phyloP scores from a whole-genome alignment of 2,113 vertebrate genomes.

The Ramphastos sulfuratus region DNA sequence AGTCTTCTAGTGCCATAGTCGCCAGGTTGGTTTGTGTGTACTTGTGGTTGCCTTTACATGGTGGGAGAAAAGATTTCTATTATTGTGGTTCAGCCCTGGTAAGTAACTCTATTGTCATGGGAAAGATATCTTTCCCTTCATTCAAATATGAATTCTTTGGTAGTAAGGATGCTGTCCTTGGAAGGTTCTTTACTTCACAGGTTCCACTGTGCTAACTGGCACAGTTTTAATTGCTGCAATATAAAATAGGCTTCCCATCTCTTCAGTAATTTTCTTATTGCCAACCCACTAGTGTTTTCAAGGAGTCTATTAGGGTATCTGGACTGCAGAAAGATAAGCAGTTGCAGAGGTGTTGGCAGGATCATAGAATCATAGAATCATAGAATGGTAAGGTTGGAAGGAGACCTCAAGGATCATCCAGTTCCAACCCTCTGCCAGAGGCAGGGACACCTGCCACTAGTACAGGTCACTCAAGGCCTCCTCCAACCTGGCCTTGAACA shows the following conservation, averaged over 20 bases:
- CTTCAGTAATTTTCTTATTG: background rate
- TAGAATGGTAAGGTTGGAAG: too few relatives aligned
- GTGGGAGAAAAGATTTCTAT: background rate
- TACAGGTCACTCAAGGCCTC: too few relatives aligned
- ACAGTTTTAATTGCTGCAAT: background rate
- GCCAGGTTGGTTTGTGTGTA: background rate
- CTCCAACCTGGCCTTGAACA: too few relatives aligned
- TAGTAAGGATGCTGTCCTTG: background rate
- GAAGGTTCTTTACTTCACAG: background rate
- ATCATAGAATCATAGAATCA: too few relatives aligned
- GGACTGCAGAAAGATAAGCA: background rate
- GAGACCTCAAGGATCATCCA: too few relatives aligned
- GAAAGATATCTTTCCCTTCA: background rate
- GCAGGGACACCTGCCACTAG: too few relatives aligned
- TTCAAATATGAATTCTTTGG: background rate
- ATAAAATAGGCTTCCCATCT: background rate
- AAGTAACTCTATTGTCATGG: background rate
- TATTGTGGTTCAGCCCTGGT: background rate
- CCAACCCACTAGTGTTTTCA: background rate
- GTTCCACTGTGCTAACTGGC: background rate
- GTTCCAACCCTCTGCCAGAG: too few relatives aligned
- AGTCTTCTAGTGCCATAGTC: background rate
- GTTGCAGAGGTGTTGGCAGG: background rate
- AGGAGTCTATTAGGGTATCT: background rate
- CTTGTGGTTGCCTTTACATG: background rate